Evolutionary conservation across 2,113 vertebrate genomes (phyloP), one percentile per base, ranked within the genome.

Genomic region (Anoplopoma fimbria): DNA sequence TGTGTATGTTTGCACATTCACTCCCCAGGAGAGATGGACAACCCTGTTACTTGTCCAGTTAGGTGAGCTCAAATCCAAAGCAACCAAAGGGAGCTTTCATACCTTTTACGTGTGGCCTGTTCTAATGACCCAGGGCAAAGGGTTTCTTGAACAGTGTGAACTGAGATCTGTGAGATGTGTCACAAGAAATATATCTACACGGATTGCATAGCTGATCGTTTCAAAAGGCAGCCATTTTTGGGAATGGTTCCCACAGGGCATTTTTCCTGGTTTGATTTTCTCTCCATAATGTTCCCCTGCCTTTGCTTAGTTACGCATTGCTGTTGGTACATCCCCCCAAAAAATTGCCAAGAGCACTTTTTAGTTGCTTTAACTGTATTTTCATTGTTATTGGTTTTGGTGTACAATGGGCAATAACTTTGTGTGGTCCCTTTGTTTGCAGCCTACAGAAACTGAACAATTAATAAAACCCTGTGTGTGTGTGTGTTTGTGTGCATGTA

Each of bases 21-120:
- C 53, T 29, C 19, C 4, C 23, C 34, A 7, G 9, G 38, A 69
- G 13, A 1, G 1, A 61, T 64, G 31, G 60, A 38, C 25, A 72
- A 31, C 17, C 29, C 33, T 40, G 45, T 68, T 64, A 57, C 63
- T 57, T 80, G 51, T 89, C 62, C 58, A 69, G 29, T 65, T 76
- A 57, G n/a, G 14, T 72, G 45, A 77, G 67, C 69, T 84, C 4
- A 0, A 57, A 45, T 81, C 84, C 68, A 88, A 88, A 88, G 77
- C 33, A 61, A 75, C 36, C 61, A 69, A 60, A 71, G 74, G 34
- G 51, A 68, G 75, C 80, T 79, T 90, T 87, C 64, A 78, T 53
- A 82, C 69, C 55, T 69, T n/a, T 73, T 42, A 4, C 25, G 40
- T 75, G 76, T 74, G 42, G 70, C 76, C 42, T n/a, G 31, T 53